Evolutionary conservation across 2,797 vertebrate species (phyloP).

Genomic region (Neosilurus hyrtlii): DNA sequence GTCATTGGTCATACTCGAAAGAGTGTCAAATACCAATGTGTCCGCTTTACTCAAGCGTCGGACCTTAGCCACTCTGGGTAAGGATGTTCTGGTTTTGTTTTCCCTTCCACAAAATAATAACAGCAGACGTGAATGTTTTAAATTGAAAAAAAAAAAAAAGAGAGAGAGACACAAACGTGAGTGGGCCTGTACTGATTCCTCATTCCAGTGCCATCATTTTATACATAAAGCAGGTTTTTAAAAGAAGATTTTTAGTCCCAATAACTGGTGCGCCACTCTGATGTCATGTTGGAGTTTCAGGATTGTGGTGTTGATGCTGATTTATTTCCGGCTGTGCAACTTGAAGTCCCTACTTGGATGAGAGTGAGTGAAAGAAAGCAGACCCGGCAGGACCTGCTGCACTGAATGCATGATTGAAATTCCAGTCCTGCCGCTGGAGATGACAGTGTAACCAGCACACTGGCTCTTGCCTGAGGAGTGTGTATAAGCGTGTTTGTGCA

Average conservation of each 20-base stretch:
- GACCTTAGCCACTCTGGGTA: too few species aligned
- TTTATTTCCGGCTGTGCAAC: constrained; percentile 2
- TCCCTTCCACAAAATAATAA: too few species aligned
- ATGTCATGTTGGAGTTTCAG: not conserved
- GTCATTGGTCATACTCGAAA: too few species aligned
- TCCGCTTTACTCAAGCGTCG: too few species aligned
- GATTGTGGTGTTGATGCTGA: not conserved
- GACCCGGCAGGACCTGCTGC: constrained; percentile 45
- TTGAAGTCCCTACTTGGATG: constrained; percentile 4
- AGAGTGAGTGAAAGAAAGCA: constrained; percentile 15
- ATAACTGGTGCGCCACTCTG: not conserved
- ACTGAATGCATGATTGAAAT: constrained; percentile 50
- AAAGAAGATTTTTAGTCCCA: not conserved
- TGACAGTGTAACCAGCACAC: constrained; percentile 38
- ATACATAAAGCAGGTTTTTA: not conserved
- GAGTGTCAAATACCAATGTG: too few species aligned
- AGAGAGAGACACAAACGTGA: too few species aligned
- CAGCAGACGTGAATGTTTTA: not conserved
- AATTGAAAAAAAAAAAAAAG: too few species aligned
- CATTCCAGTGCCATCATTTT: not conserved
- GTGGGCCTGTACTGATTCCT: too few species aligned
- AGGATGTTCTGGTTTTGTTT: too few species aligned
- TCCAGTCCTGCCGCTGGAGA: constrained; percentile 40
- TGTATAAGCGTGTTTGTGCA: constrained; percentile 1
- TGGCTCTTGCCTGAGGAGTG: constrained; percentile 15